phyloP scores from a whole-genome alignment of 2,888 invertebrate genomes.

The Drosophila macrothrix region DNA sequence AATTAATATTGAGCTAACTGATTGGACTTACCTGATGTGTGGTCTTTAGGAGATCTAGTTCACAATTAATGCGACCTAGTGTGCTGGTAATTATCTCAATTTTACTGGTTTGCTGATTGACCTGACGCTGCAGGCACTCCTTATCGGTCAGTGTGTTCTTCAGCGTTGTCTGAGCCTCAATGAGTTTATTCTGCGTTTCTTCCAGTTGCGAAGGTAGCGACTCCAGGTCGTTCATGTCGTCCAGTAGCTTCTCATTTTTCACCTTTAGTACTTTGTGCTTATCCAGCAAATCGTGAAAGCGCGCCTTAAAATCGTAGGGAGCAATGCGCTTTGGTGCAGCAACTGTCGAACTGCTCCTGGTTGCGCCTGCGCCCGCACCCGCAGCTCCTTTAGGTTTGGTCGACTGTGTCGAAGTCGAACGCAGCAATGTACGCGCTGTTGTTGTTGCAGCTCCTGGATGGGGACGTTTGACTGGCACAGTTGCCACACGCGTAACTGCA shows the following conservation, averaged over 20 bases:
- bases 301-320: slow-evolving; percentile 89
- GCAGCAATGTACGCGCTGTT: slow-evolving; percentile 20
- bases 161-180: slow-evolving; percentile 76
- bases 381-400: slow-evolving; percentile 28
- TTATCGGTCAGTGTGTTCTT: slow-evolving; percentile 73
- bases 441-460: not conserved
- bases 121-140: slow-evolving; percentile 79
- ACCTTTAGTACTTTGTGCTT: slow-evolving; percentile 87
- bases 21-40: slow-evolving; percentile 71
- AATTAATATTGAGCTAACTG: not conserved
- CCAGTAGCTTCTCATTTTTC: slow-evolving; percentile 86
- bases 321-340: slow-evolving; percentile 86
- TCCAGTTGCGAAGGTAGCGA: slow-evolving; percentile 86
- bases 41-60: slow-evolving; percentile 72
- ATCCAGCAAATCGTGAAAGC: slow-evolving; percentile 87
- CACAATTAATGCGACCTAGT: slow-evolving; percentile 76
- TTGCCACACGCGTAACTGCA: slow-evolving; percentile 21
- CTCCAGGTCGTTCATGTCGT: slow-evolving; percentile 85
- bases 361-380: not conserved
- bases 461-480: slow-evolving; percentile 20
- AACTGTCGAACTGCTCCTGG: slow-evolving; percentile 3
- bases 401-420: slow-evolving; percentile 23
- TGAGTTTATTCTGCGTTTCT: slow-evolving; percentile 82
- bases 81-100: slow-evolving; percentile 76
- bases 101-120: slow-evolving; percentile 73